Evolutionary conservation across 2,797 vertebrate species (phyloP).

Genomic region (Margarornis squamiger): DNA sequence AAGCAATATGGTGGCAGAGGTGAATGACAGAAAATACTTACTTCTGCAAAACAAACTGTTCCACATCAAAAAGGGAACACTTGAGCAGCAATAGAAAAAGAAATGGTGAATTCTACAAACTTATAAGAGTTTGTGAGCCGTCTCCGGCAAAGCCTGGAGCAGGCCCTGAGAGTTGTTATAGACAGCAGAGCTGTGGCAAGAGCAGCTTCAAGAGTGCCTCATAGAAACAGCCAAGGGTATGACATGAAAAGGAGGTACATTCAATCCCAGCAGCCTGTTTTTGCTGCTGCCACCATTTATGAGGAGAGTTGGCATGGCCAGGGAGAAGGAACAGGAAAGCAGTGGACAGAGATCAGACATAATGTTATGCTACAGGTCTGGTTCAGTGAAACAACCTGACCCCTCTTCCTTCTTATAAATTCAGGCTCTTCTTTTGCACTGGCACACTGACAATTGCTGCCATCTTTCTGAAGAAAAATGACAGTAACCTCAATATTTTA

Average conservation of each 20-base stretch:
- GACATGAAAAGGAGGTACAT: fast-evolving
- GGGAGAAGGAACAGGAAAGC: background rate
- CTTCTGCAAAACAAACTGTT: background rate
- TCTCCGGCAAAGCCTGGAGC: background rate
- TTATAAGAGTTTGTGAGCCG: background rate
- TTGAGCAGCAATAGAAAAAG: background rate
- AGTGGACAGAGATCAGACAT: background rate
- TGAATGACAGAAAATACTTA: background rate
- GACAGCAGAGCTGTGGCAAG: background rate
- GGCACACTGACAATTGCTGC: background rate
- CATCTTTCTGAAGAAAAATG: background rate
- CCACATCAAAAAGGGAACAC: background rate
- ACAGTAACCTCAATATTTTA: background rate
- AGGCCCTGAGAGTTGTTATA: background rate
- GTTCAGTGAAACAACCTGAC: background rate
- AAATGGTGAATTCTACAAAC: background rate
- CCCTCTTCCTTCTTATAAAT: background rate
- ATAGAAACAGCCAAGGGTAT: background rate
- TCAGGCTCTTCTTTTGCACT: background rate
- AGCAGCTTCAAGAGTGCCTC: background rate
- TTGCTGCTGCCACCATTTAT: background rate
- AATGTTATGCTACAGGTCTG: background rate
- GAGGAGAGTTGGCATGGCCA: background rate
- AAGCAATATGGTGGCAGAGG: background rate
- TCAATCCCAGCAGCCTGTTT: background rate